These are phyloP conservation scores for Holothuria leucospilota DNA, from an alignment of 53 echinoderm and acorn worm species.

Conservation along the genomic window DNA sequence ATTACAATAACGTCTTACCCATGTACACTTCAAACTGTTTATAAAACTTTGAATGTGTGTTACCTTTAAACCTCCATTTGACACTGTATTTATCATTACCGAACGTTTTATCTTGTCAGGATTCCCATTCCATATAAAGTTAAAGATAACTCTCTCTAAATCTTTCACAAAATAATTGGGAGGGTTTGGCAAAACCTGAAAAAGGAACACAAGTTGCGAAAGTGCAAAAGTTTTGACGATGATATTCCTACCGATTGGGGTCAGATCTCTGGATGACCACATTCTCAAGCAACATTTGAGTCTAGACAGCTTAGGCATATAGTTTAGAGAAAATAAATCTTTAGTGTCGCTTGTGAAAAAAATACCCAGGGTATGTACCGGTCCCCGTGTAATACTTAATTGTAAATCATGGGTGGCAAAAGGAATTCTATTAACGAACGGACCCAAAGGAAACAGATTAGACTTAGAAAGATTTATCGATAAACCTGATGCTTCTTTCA, in stretches of 20 bases:
- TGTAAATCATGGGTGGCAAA: slow-evolving; percentile 16
- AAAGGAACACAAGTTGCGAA: slow-evolving; percentile 3
- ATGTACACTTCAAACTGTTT: too few species aligned
- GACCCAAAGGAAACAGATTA: slow-evolving; percentile 21
- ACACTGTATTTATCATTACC: not conserved
- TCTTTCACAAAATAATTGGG: not conserved
- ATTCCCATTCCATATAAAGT: too few species aligned
- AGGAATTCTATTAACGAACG: not conserved
- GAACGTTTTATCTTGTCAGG: too few species aligned
- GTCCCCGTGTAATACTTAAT: not conserved
- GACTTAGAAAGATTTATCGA: not conserved
- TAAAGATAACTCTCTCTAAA: too few species aligned
- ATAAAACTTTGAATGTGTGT: too few species aligned
- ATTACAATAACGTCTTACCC: not conserved
- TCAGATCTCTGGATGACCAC: not conserved
- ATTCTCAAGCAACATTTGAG: not conserved
- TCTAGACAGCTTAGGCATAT: not conserved
- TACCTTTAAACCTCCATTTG: not conserved
- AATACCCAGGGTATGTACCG: not conserved
- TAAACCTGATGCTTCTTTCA: slow-evolving; percentile 27
- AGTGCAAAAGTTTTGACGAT: slow-evolving; percentile 3
- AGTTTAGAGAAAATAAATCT: not conserved
- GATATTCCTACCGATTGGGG: not conserved
- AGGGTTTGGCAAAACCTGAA: slow-evolving; percentile 3
- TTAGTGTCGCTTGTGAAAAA: not conserved